A percentile compares a stretch with the other conserved stretches of the same genome.
Conservation (phyloP, 2,113 vertebrate genomes). For the Ursus arctos region DNA sequence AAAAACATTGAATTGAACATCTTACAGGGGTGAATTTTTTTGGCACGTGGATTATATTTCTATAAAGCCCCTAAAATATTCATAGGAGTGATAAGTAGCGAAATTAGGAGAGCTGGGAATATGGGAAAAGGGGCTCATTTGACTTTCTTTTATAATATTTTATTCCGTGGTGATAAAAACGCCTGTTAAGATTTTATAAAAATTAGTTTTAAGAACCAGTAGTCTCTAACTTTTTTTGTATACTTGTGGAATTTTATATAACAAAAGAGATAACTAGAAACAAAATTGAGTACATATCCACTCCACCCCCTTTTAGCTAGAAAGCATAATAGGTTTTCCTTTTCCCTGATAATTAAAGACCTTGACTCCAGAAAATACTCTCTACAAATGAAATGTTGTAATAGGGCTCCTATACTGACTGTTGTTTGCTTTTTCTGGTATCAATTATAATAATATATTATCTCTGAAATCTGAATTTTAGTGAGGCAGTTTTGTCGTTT, state of each 20-base stretch:
- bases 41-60: background rate
- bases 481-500: slow-evolving; percentile 45
- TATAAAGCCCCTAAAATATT: background rate
- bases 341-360: slow-evolving; percentile 27
- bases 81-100: background rate
- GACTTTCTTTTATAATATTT: background rate
- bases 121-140: background rate
- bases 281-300: background rate
- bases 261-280: background rate
- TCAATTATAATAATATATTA: background rate
- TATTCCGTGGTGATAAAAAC: background rate
- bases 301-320: background rate
- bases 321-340: background rate
- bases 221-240: background rate
- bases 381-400: background rate
- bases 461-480: slow-evolving; percentile 23
- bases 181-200: background rate
- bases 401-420: background rate
- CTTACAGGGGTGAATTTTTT: background rate
- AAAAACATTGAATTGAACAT: background rate
- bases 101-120: background rate
- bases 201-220: background rate
- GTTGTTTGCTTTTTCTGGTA: background rate
- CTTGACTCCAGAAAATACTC: background rate
- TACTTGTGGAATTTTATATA: background rate